Base-by-base conservation (phyloP, 2,113 vertebrate genomes). In the Nerophis lumbriciformis region DNA sequence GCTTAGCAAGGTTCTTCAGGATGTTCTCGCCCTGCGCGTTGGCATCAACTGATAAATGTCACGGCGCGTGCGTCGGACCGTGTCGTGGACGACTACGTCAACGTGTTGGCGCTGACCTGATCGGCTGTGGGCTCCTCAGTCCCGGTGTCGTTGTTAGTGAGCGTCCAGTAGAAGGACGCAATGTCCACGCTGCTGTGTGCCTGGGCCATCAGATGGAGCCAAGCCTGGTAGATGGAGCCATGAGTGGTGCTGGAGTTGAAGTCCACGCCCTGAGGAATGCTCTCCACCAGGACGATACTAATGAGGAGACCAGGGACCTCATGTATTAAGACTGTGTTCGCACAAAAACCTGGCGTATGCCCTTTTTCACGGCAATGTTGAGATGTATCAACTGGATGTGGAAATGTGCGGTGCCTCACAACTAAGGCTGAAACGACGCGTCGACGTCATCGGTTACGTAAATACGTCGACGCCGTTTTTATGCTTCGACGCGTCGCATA, bases 151-250 rank as follows among this genome's bases (percentile, higher is more conserved):
- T 84, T 60, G 63, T 95, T 96, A 19, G 88, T 93, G 66, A 98
- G 82, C 9, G 93, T 94, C 95, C 95, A 98, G 35, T 97, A 98
- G 87, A 97, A 98, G n/a, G 95, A 95, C 6, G 94, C 92, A 2
- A 98, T 91, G 86, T 98, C 94, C 49, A 98, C 19, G 11, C 90
- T 95, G 86, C 61, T 90, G n/a, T 68, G 79, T 35, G 90, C 92
- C 1, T 81, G 71, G 0, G 35, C 51, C 19, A 95, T 73, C 58
- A 98, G 90, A 0, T 73, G 61, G 61, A 84, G 66, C 95, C 95
- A 98, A 0, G 91, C 53, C 44, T 89, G 76, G 74, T 87, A 94
- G n/a, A 92, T 91, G 70, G 94, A 92, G 0, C 90, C 93, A 58
- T 89, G 78, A 0, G 4, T 0, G 4, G 76, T 77, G 57, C 84